A percentile compares a stretch with the other conserved stretches of the same genome.
These are phyloP conservation scores for Oryzias dopingdopingensis DNA, from an alignment of 2,797 vertebrate species.

Conservation along the genomic window DNA sequence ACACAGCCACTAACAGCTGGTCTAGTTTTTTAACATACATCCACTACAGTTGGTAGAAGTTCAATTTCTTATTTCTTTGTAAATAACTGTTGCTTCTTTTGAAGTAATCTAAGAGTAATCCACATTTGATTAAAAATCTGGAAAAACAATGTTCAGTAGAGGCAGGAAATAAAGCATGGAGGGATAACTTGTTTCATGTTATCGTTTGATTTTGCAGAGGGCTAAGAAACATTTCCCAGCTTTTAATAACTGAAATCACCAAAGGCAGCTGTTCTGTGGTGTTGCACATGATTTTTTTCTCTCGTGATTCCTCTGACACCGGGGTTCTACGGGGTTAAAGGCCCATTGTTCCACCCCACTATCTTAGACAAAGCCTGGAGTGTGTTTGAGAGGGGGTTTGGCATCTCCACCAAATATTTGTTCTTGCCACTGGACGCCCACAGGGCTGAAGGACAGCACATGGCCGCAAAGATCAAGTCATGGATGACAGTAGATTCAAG, in stretches of 20 bases:
- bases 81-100: too few species aligned
- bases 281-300: slow-evolving; percentile 32
- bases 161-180: background rate
- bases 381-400: slow-evolving; percentile 68
- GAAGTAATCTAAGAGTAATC: too few species aligned
- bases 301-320: slow-evolving; percentile 36
- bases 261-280: background rate
- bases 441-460: slow-evolving; percentile 38
- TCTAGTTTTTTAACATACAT: slow-evolving; percentile 20
- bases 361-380: slow-evolving; percentile 69
- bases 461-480: slow-evolving; percentile 31
- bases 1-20: slow-evolving; percentile 52
- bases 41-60: too few species aligned
- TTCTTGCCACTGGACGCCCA: slow-evolving; percentile 68
- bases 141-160: too few species aligned
- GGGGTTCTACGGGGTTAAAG: slow-evolving; percentile 49
- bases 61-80: too few species aligned
- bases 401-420: slow-evolving; percentile 77
- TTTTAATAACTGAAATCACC: slow-evolving; percentile 14
- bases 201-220: background rate
- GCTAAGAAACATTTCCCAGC: background rate
- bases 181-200: background rate
- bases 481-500: slow-evolving; percentile 2
- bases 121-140: background rate
- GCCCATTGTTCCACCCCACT: slow-evolving; percentile 70